phyloP scores from a whole-genome alignment of 53 echinoderm and acorn worm species.

The Zoroaster sp. region DNA sequence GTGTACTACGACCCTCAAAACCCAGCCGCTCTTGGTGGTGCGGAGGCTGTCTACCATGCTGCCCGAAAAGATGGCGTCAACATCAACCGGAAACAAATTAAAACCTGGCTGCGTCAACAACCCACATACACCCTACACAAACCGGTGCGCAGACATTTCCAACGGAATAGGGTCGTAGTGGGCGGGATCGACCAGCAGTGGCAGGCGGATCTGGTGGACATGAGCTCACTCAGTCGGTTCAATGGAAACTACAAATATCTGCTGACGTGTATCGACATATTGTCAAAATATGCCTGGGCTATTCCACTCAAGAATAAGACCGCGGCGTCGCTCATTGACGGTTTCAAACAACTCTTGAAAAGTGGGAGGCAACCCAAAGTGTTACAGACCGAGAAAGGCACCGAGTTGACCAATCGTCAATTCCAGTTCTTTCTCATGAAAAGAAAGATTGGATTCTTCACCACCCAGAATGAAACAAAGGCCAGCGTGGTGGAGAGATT shows the following conservation, averaged over 20 bases:
- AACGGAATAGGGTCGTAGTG: constrained; percentile 29
- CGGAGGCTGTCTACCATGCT: no score
- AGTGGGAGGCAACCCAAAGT: neutral
- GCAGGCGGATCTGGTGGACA: constrained; percentile 65
- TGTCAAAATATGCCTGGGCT: constrained; percentile 73
- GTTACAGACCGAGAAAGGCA: constrained; percentile 62
- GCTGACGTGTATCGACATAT: constrained; percentile 71
- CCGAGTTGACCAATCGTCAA: constrained; percentile 61
- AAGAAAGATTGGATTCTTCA: constrained; percentile 43
- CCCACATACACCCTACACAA: constrained; percentile 56
- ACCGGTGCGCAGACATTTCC: constrained; percentile 2
- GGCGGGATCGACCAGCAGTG: constrained; percentile 59
- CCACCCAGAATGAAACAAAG: constrained; percentile 57
- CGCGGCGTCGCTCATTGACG: neutral
- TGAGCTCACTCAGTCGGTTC: constrained; percentile 5
- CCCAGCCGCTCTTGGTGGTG: no score
- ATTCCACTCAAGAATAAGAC: constrained; percentile 66
- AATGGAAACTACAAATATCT: constrained; percentile 55
- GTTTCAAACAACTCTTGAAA: neutral
- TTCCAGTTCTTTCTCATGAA: constrained; percentile 61
- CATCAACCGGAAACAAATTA: no score
- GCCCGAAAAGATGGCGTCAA: no score
- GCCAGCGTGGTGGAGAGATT: constrained; percentile 55
- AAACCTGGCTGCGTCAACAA: constrained; percentile 46
- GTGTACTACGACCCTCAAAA: no score